phyloP scores from a whole-genome alignment of 2,113 vertebrate species.

The Halichoeres trimaculatus region DNA sequence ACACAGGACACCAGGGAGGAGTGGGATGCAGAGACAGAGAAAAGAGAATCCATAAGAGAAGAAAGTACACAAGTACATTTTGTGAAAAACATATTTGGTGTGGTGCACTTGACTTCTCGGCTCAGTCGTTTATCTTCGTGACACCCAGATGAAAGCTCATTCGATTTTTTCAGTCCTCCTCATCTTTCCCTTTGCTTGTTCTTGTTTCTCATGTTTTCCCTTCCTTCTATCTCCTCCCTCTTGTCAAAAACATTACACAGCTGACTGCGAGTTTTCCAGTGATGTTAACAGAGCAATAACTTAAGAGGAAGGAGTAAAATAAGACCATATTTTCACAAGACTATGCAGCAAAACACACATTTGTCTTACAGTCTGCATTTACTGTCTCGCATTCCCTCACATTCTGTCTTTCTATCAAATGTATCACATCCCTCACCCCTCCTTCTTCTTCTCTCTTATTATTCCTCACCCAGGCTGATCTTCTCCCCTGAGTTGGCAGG shows the following conservation, averaged over 20 bases:
- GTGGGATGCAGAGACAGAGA: constrained; percentile 21
- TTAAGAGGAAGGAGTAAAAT: constrained; percentile 1
- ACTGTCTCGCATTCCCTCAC: constrained; percentile 1
- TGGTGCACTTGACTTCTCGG: constrained; percentile 34
- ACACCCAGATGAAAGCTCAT: constrained; percentile 31
- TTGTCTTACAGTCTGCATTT: background rate
- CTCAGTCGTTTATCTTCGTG: constrained; percentile 33
- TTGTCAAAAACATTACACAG: constrained; percentile 4
- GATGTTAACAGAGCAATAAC: constrained; percentile 2
- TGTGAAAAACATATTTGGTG: constrained; percentile 40
- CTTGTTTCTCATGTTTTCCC: background rate
- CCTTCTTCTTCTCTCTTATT: background rate
- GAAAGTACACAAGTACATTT: constrained; percentile 6
- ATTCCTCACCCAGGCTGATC: constrained; percentile 79
- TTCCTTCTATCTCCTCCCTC: background rate
- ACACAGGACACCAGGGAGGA: constrained; percentile 49
- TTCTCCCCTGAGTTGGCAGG: constrained; percentile 80
- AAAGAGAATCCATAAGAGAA: constrained; percentile 13
- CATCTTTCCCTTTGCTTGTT: constrained; percentile 28
- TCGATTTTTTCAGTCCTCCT: constrained; percentile 36
- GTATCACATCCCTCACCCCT: background rate
- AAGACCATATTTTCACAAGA: background rate
- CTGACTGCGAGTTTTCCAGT: constrained; percentile 17
- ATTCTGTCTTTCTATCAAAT: background rate
- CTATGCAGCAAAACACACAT: background rate